Evolutionary conservation across 2,888 invertebrate species (phyloP), one percentile per base, ranked within the genome.

Genomic region (Eristalis arbustorum): DNA sequence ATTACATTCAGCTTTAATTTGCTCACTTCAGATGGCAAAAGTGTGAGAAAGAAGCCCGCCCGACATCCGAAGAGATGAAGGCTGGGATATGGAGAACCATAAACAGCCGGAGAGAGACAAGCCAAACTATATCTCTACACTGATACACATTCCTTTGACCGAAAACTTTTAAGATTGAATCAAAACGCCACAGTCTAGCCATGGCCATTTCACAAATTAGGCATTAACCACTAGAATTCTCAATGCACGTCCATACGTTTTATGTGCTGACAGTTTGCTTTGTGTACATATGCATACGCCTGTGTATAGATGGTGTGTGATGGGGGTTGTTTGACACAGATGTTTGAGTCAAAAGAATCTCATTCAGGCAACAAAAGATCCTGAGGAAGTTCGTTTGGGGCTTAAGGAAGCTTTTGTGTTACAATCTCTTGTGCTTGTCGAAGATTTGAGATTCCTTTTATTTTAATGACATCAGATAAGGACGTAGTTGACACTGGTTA

Each of bases 1-100:
- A 61, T 69, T 74, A 62, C 40, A 56, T 69, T 69, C 13, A 68
- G 25, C 56, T 6, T 49, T 56, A 73, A 34, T 56, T 13, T 2
- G 42, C 18, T 6, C 49, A 49, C 49, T 5, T 5, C 25, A 3
- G 25, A 25, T 8, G 18, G n/a, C n/a, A n/a, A 18, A 18, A n/a
- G 18, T 18, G 34, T 34, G 18, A n/a, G 34, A 8, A 1, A 0
- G 63, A 11, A 18, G 25, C 34, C 1, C 2, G 8, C 8, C 8
- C 3, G 23, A 25, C 1, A 13, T 25, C 13, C 59, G 13, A 4
- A 25, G 11, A 13, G 25, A 2, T 37, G 37, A 10, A 25, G 25
- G 25, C 25, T 25, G 25, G 25, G 25, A 1, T 25, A 3, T 25
- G 25, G 25, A 25, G 63, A 63, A 34, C n/a, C 31, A 31, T 63